Conservation (phyloP, 2,888 invertebrate genomes). For the Brachyptera putata region DNA sequence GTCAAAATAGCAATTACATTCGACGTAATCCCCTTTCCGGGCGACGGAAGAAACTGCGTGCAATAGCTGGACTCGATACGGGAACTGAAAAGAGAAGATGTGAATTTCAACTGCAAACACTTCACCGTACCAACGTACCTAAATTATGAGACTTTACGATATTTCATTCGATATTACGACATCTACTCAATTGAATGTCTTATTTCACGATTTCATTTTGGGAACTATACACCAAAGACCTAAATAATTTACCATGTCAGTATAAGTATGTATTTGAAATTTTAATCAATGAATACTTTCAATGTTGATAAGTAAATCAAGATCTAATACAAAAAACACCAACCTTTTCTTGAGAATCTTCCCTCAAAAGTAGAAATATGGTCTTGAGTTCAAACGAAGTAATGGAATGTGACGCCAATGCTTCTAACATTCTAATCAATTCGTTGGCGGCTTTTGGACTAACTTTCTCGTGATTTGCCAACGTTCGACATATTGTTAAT, state of each 20-base stretch:
- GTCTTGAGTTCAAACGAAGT: conserved; percentile 54
- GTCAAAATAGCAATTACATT: conserved; percentile 52
- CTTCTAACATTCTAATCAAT: conserved; percentile 53
- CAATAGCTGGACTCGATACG: conserved; percentile 43
- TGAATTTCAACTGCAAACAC: no score
- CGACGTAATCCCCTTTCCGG: conserved; percentile 40
- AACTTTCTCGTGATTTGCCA: conserved; percentile 45
- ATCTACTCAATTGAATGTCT: no score
- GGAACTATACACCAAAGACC: no score
- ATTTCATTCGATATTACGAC: no score
- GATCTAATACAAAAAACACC: no score
- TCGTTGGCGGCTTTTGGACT: conserved; percentile 47
- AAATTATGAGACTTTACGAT: no score
- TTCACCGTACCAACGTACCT: no score
- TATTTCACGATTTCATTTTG: no score
- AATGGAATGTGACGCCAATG: conserved; percentile 54
- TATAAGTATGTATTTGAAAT: no score
- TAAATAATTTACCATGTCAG: no score
- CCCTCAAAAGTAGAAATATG: conserved; percentile 47
- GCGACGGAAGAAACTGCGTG: conserved; percentile 46
- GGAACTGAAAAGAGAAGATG: conserved; percentile 36
- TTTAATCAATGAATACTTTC: no score
- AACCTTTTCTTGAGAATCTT: conserved; percentile 43
- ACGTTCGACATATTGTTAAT: conserved; percentile 46
- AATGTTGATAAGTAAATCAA: no score